Evolutionary conservation across 37 sponge, comb jelly and placozoan genomes (phyloP), one percentile per base, ranked within the genome.

Genomic region (Chondrilla cf. caribensis): DNA sequence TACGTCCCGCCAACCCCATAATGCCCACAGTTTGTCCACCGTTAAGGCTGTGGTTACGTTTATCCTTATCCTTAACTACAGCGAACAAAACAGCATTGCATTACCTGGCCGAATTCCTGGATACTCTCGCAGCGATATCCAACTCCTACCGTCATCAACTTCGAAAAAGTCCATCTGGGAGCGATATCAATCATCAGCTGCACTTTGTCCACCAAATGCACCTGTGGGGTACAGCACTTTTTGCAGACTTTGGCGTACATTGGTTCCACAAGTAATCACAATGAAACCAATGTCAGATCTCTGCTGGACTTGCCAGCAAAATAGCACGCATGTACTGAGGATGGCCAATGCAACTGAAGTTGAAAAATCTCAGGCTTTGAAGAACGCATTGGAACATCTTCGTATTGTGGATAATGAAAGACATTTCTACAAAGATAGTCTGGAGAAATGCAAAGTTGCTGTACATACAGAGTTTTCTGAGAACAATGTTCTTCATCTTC

Each of bases 281-380:
- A 85, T 78, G 72, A 85, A 89, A 51, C 86, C 83, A 0, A 85
- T 76, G 83, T 68, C 71, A 0, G 90, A 85, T 41, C 79, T 89
- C 25, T 85, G 90, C 60, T 89, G 90, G 90, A 60, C 70, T 28
- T 89, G 90, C 37, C 89, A 89, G 31, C 58, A 85, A 25, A 89
- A 85, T 54, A 81, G 82, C 25, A 25, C 32, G 17, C 62, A 70
- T 22, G 64, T 89, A 32, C 77, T 85, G 80, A 78, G 80, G 47
- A 39, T 65, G 1, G 38, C 81, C 38, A 86, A 86, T 70, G 17
- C 21, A 35, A 60, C 90, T 19, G 84, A 86, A 44, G 64, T 2
- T 4, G 66, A 80, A 9, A 90, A 86, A 64, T 65, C 77, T 38
- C 29, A 67, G 68, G 78, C 54, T 22, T 9, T 78, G 28, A 60